Evolutionary conservation across 2,888 invertebrate genomes (phyloP), one percentile per base, ranked within the genome.

Genomic region (Mythimna ferrago): DNA sequence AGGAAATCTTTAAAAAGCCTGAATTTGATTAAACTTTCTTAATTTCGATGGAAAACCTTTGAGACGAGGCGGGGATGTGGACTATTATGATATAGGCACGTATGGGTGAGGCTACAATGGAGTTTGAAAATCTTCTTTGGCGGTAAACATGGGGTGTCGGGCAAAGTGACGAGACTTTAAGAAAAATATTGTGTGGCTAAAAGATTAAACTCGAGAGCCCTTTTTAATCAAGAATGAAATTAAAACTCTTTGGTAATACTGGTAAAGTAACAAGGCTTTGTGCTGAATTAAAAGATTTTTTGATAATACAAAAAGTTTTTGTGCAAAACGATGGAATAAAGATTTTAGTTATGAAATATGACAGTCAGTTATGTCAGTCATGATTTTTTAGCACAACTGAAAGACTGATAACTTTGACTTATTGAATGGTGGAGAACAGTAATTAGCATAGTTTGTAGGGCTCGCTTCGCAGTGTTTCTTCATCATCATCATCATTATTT

Each of bases 11-110:
- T 72, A 66, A 66, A 74, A 85, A 83, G 35, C 66, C 35, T 9
- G 72, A 76, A 76, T 62, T 86, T 89, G 86, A 90, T 89, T 89
- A 88, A 90, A 91, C 89, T 91, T 90, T 89, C 82, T 85, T 87
- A 88, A 89, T 89, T 90, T 89, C 78, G 82, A 81, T 80, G 80
- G 85, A 85, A 84, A 85, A 79, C 76, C 81, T 85, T 80, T 82
- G 78, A 80, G 83, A 81, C 73, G 70, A 76, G 76, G 70, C 66
- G 69, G 73, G 82, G 85, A 86, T 86, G 78, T 86, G 78, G 80
- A 73, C 73, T 80, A 87, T 81, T 85, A 81, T 81, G 78, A 82
- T 81, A 84, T 77, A 80, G 73, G 73, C 68, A 67, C 56, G 58
- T 73, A 73, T 80, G 80, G 66, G 65, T 56, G 69, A 65, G 41